Evolutionary conservation across 2,797 vertebrate species (phyloP).

Genomic region (Channa striata): DNA sequence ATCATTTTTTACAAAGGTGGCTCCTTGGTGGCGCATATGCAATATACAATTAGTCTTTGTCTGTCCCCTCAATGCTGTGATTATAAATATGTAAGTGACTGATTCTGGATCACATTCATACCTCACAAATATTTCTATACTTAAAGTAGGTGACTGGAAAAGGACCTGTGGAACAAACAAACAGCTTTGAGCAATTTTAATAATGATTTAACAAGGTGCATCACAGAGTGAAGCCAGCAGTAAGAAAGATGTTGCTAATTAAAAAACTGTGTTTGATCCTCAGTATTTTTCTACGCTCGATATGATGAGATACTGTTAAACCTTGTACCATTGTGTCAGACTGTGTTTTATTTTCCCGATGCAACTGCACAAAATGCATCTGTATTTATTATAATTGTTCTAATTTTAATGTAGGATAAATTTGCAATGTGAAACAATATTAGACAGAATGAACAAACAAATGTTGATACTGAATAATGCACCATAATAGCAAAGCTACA

Average conservation of each 20-base stretch:
- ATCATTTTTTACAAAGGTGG: conserved; percentile 6
- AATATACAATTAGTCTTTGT: not conserved
- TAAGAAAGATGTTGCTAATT: not conserved
- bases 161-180: not conserved
- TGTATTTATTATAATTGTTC: too few species aligned
- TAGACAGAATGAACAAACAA: not conserved
- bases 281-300: conserved; percentile 11
- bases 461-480: not conserved
- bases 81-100: too few species aligned
- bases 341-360: too few species aligned
- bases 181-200: not conserved
- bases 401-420: not conserved
- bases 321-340: too few species aligned
- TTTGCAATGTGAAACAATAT: not conserved
- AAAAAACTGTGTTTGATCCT: conserved; percentile 24
- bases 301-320: not conserved
- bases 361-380: too few species aligned
- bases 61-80: too few species aligned
- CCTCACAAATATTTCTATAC: not conserved
- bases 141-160: not conserved
- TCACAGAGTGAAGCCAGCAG: not conserved
- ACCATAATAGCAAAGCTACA: not conserved
- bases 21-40: not conserved
- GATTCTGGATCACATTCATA: conserved; percentile 5
- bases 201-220: conserved; percentile 1